Evolutionary conservation across 2,888 invertebrate species (phyloP).

Genomic region (Nasonovia ribisnigri): DNA sequence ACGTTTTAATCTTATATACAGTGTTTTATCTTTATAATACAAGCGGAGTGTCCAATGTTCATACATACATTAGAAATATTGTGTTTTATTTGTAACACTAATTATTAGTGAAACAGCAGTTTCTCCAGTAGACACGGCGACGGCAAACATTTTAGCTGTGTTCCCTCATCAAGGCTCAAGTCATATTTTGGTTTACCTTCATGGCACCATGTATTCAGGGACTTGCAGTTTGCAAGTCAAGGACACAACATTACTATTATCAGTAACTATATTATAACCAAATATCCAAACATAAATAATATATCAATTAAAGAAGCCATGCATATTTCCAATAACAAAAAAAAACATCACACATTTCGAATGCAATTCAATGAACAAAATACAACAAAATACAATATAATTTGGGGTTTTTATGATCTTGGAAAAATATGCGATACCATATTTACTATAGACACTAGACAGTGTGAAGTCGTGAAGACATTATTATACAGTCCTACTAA

Average conservation of each 20-base stretch:
- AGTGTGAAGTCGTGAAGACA: too few relatives aligned
- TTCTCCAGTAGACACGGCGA: slow-evolving; percentile 4
- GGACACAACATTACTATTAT: slow-evolving; percentile 62
- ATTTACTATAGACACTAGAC: neutral
- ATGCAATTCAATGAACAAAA: neutral
- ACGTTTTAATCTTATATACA: neutral
- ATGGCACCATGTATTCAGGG: slow-evolving; percentile 36
- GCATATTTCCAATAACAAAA: neutral
- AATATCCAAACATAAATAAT: slow-evolving; percentile 58
- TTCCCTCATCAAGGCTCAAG: slow-evolving; percentile 65
- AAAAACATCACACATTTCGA: neutral
- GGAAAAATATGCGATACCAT: neutral
- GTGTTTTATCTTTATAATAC: too few relatives aligned
- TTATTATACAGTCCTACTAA: slow-evolving; percentile 25
- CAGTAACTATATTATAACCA: slow-evolving; percentile 44
- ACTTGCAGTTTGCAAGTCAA: neutral
- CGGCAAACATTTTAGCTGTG: slow-evolving; percentile 57
- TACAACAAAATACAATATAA: neutral
- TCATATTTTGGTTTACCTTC: slow-evolving; percentile 57
- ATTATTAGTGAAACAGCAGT: neutral
- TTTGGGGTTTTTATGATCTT: neutral
- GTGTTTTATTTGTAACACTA: neutral
- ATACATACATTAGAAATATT: too few relatives aligned
- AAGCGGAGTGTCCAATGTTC: too few relatives aligned
- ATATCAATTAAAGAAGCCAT: slow-evolving; percentile 42